Percentiles rank a stretch among this genome's conserved stretches.
These are phyloP conservation scores for Pachymerium ferrugineum DNA, from an alignment of 2,888 invertebrate genomes.

Conservation along the genomic window DNA sequence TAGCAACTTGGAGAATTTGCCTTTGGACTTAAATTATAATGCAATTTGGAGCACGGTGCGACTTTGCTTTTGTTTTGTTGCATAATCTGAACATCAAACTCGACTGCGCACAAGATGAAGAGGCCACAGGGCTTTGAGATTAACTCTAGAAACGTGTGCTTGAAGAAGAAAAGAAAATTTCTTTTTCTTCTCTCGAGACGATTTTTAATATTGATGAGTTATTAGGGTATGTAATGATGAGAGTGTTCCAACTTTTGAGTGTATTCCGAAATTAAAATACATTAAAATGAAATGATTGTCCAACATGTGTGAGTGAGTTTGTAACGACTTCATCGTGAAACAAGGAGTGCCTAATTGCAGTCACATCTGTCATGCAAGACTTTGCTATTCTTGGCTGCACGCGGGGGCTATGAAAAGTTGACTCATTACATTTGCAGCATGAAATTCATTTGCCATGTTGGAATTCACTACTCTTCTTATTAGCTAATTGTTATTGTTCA, in stretches of 20 bases:
- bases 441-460: slow-evolving; percentile 16
- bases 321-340: slow-evolving; percentile 23
- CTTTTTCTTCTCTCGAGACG: no score
- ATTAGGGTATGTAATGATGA: slow-evolving; percentile 7
- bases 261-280: slow-evolving; percentile 14
- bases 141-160: background rate
- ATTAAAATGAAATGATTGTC: slow-evolving; percentile 27
- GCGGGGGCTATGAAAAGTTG: background rate
- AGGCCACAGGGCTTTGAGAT: background rate
- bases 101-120: no score
- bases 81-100: slow-evolving; percentile 13
- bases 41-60: background rate
- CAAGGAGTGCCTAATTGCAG: slow-evolving; percentile 24
- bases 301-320: slow-evolving; percentile 22
- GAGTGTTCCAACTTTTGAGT: background rate
- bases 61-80: slow-evolving; percentile 13
- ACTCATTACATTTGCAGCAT: slow-evolving; percentile 19
- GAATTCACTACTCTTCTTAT: slow-evolving; percentile 17
- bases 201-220: slow-evolving; percentile 22
- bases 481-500: slow-evolving; percentile 27
- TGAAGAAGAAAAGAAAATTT: no score
- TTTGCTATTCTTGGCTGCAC: slow-evolving; percentile 17
- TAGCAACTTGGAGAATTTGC: background rate
- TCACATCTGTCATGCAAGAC: slow-evolving; percentile 14
- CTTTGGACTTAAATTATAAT: slow-evolving; percentile 16